A percentile compares a stretch with the other conserved stretches of the same genome.
Evolutionary conservation across 2,888 invertebrate genomes (phyloP).

Genomic region (Acronicta aceris): DNA sequence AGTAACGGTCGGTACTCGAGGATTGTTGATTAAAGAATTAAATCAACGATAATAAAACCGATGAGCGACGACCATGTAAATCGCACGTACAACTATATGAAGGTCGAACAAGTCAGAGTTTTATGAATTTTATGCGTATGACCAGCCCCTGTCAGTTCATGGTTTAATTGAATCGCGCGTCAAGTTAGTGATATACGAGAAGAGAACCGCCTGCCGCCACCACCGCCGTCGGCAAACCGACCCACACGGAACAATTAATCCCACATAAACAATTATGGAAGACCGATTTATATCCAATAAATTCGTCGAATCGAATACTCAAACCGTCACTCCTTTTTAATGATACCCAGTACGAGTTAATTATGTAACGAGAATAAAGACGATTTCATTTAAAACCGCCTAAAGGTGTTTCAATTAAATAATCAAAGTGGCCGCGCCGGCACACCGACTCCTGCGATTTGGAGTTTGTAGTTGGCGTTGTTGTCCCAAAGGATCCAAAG

Average conservation of each 20-base stretch:
- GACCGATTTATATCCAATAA: slow-evolving; percentile 79
- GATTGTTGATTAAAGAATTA: slow-evolving; percentile 7
- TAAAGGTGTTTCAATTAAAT: slow-evolving; percentile 70
- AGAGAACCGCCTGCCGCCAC: slow-evolving; percentile 44
- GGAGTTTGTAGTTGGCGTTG: slow-evolving; percentile 69
- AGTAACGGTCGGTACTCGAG: not conserved
- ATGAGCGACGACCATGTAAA: slow-evolving; percentile 42
- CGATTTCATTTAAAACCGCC: slow-evolving; percentile 78
- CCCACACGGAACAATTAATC: slow-evolving; percentile 75
- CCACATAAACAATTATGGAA: slow-evolving; percentile 80
- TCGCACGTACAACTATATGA: slow-evolving; percentile 17
- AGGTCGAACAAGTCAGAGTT: slow-evolving; percentile 14
- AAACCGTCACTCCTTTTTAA: slow-evolving; percentile 65
- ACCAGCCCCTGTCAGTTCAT: slow-evolving; percentile 71
- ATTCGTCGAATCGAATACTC: slow-evolving; percentile 70
- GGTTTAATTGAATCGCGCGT: slow-evolving; percentile 83
- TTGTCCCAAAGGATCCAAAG: slow-evolving; percentile 76
- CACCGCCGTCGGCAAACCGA: slow-evolving; percentile 68
- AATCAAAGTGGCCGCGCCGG: slow-evolving; percentile 58
- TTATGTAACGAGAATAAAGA: slow-evolving; percentile 70
- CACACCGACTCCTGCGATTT: slow-evolving; percentile 51
- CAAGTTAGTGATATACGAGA: slow-evolving; percentile 79
- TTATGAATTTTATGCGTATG: slow-evolving; percentile 54
- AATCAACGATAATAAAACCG: slow-evolving; percentile 4
- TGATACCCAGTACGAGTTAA: slow-evolving; percentile 71